Base-by-base conservation (phyloP, 2,797 vertebrate species). In the Smutsia temminckii region DNA sequence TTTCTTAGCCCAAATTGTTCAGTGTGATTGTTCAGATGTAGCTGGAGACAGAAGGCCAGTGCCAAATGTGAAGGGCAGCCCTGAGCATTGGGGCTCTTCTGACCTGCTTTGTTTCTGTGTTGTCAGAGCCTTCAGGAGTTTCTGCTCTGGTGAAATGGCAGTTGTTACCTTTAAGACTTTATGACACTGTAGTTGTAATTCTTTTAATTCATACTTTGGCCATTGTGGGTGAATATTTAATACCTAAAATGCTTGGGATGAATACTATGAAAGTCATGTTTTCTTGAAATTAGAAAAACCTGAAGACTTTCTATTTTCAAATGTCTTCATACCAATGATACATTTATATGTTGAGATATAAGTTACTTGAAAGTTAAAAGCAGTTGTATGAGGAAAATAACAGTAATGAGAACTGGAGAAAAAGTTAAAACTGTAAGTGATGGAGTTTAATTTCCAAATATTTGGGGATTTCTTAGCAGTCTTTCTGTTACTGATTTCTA, bases 281-380 rank as follows among this genome's bases (percentile, higher is more conserved):
- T 96, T 66, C 66, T 83, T 83, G 34, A 88, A 75, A 69, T 91
- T 74, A 75, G 79, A 46, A 72, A 57, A 14, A 61, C 34, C 55
- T 92, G n/a, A 91, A 80, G 8, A 72, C 23, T 68, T 66, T 90
- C 21, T 87, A 0, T 71, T 89, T 94, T 68, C 42, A 74, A 3
- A 49, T 66, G 66, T 79, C 42, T 63, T 68, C 14, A n/a, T 78
- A 61, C 18, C 37, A 68, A 4, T n/a, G 78, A 55, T 51, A 61
- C 2, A 32, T 84, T 85, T 94, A 11, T 75, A 59, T 53, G 25
- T 59, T 92, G 55, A 93, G 21, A 42, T 59, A 2, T 17, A 68
- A 42, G 49, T 80, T 63, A 77, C 21, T 81, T 86, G 42, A 46
- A 90, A 78, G 29, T 89, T 95, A 29, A 93, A 85, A 81, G 57